These are phyloP conservation scores for Molothrus aeneus DNA, from an alignment of 2,797 vertebrate genomes.

Conservation along the genomic window DNA sequence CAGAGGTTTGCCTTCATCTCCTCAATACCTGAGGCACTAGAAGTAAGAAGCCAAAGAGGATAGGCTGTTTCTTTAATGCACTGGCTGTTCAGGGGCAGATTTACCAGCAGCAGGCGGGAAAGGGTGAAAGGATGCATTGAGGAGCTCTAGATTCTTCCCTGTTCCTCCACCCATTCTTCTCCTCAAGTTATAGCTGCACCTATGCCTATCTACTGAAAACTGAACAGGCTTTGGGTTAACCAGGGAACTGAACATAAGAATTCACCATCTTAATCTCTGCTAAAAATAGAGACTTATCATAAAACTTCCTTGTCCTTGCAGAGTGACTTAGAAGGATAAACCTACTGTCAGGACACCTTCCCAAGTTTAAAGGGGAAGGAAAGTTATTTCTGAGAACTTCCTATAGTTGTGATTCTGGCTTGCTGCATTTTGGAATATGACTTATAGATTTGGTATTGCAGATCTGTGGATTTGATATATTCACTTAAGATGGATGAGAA, in stretches of 20 bases:
- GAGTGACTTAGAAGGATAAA: not conserved
- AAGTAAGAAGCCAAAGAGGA: not conserved
- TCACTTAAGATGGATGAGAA: not conserved
- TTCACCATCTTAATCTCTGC: not conserved
- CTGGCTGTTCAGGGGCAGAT: not conserved
- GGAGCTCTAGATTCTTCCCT: not conserved
- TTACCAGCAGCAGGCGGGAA: not conserved
- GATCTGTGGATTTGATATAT: not conserved
- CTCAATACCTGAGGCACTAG: not conserved
- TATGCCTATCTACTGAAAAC: not conserved
- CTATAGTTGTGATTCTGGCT: not conserved
- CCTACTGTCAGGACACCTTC: not conserved
- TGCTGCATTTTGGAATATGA: not conserved
- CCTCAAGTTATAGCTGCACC: not conserved
- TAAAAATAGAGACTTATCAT: not conserved
- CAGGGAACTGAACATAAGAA: not conserved
- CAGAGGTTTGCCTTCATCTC: conserved; percentile 13
- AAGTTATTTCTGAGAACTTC: not conserved
- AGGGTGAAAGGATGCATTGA: not conserved
- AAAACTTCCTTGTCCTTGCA: not conserved
- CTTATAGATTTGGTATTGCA: not conserved
- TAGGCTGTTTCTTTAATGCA: not conserved
- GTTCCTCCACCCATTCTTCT: not conserved
- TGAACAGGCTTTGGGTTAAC: not conserved
- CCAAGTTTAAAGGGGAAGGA: not conserved